Percentiles rank a stretch among this genome's conserved stretches.
Conservation (phyloP, 2,113 vertebrate genomes). For the Psettodes erumei region DNA sequence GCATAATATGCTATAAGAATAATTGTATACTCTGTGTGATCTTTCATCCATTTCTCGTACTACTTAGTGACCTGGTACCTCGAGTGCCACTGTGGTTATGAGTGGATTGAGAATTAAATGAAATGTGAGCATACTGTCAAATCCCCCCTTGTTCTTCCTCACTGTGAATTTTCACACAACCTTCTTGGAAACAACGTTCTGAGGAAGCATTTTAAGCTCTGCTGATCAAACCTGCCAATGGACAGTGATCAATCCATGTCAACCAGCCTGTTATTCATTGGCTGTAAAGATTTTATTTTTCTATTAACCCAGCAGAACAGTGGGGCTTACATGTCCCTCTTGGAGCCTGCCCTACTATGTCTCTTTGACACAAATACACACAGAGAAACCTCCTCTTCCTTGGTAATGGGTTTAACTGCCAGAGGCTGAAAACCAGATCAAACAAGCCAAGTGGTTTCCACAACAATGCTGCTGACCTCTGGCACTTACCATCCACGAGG, state of each 20-base stretch:
- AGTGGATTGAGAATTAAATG: slow-evolving; percentile 5
- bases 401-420: slow-evolving; percentile 2
- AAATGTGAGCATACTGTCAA: slow-evolving; percentile 33
- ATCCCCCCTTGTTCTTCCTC: slow-evolving; percentile 35
- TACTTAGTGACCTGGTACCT: background rate
- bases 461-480: slow-evolving; percentile 28
- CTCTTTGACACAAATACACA: background rate
- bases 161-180: slow-evolving; percentile 36
- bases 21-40: background rate
- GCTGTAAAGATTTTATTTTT: no score
- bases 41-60: background rate
- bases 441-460: slow-evolving; percentile 21
- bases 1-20: background rate
- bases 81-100: background rate
- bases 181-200: slow-evolving; percentile 43
- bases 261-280: slow-evolving; percentile 70
- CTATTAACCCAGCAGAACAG: slow-evolving; percentile 64
- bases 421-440: slow-evolving; percentile 12
- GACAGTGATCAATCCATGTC: slow-evolving; percentile 75
- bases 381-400: background rate
- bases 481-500: slow-evolving; percentile 5
- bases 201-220: slow-evolving; percentile 61
- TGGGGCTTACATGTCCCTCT: slow-evolving; percentile 62
- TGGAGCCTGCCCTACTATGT: background rate
- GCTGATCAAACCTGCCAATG: slow-evolving; percentile 67